phyloP scores from a whole-genome alignment of 2,888 invertebrate genomes.

The Drosophila melanosoma region DNA sequence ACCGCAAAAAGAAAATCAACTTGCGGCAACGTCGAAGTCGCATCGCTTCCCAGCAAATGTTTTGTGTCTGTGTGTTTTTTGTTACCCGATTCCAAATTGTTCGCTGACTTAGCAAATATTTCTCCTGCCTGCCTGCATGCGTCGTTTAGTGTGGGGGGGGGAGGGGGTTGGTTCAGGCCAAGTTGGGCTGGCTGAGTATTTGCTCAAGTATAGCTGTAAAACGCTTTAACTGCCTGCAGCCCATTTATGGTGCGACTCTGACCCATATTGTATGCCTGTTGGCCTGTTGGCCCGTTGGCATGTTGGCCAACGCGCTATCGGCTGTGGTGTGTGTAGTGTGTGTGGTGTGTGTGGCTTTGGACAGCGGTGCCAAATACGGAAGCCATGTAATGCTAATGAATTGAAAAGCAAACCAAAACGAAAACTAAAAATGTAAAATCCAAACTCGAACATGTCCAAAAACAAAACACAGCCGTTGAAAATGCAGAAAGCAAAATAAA shows the following conservation, averaged over 20 bases:
- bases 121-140: not conserved
- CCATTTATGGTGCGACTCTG: constrained; percentile 53
- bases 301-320: constrained; percentile 41
- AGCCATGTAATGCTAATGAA: constrained; percentile 81
- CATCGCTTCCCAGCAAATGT: constrained; percentile 31
- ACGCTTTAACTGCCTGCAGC: constrained; percentile 32
- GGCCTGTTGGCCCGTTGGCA: not conserved
- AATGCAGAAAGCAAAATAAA: constrained; percentile 9
- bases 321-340: no score
- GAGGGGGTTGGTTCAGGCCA: not conserved
- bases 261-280: constrained; percentile 44
- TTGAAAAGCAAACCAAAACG: constrained; percentile 48
- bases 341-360: constrained; percentile 1
- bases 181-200: constrained; percentile 2
- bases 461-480: constrained; percentile 7
- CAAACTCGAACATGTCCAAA: constrained; percentile 59
- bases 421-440: constrained; percentile 24
- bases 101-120: constrained; percentile 41
- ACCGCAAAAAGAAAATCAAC: constrained; percentile 44
- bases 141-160: not conserved
- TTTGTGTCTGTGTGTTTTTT: constrained; percentile 5
- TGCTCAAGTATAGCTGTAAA: constrained; percentile 48
- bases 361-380: constrained; percentile 70
- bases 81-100: constrained; percentile 33
- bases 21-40: constrained; percentile 26